Base-by-base conservation (phyloP, 2,888 invertebrate genomes). In the Auanema sp. region DNA sequence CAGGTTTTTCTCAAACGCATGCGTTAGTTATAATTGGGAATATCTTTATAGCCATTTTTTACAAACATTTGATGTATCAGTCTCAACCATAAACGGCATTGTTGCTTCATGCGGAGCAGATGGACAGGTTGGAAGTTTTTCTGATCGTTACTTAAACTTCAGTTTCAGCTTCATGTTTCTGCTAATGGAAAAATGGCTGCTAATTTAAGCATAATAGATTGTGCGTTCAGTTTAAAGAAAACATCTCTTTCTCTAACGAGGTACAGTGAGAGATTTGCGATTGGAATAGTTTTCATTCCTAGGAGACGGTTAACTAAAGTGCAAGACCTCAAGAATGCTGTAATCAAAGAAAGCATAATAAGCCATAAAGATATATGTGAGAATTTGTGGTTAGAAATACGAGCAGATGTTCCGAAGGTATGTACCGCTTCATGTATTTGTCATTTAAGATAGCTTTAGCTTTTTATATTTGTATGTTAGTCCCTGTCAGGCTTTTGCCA, bases 301-400 rank as follows among this genome's bases (percentile, higher is more conserved):
- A 18, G 25, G 52, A 24, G 11, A 42, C 2, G 49, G 44, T 11
- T 50, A 43, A 0, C 49, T 14, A 12, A 47, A 52, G 16, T 2
- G 21, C 41, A 23, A n/a, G 14, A 58, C 2, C n/a, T 42, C n/a
- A 52, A 56, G 5, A 59, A 59, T 24, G 63, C 41, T 12, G 53
- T 56, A 2, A 23, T 65, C 3, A 65, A 65, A 14, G 65, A 65
- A 23, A 58, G 58, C 14, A 8, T 54, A 5, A 33, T 59, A 3
- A 53, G 47, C 1, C 62, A 72, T 25, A 55, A 65, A 0, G 58
- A 53, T 1, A 64, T 70, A 12, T 63, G 65, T 41, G 41, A 63
- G 11, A 72, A 70, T 12, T 67, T 69, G 65, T 72, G 69, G 70
- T 21, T 72, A 1, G 68, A 70, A 11, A 41, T 70, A 11, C 44